Percentiles rank a stretch among this genome's conserved stretches.
phyloP scores from a whole-genome alignment of 2,888 invertebrate genomes.

The Cephus rjabovi region DNA sequence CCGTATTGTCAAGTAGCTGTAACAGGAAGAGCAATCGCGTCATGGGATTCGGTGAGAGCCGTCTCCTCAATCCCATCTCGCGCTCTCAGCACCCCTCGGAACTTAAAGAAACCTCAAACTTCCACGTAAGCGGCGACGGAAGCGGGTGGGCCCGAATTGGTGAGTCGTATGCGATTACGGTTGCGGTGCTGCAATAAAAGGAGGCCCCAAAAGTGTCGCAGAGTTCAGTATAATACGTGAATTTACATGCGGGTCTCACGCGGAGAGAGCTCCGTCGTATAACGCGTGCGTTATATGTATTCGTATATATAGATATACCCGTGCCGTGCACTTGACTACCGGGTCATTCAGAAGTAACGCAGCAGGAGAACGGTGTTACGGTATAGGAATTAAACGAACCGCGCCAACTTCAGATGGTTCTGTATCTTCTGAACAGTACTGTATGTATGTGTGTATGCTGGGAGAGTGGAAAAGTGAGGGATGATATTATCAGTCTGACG shows the following conservation, averaged over 20 bases:
- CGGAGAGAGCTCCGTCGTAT: background rate
- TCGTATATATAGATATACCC: background rate
- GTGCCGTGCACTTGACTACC: background rate
- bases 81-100: background rate
- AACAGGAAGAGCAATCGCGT: background rate
- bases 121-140: background rate
- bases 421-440: background rate
- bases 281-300: background rate
- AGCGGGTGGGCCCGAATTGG: background rate
- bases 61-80: background rate
- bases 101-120: background rate
- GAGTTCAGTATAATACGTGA: conserved; percentile 26
- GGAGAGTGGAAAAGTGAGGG: background rate
- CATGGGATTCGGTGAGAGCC: background rate
- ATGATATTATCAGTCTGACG: background rate
- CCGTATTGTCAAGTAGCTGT: background rate
- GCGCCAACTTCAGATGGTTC: too few species aligned
- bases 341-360: background rate
- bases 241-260: conserved; percentile 33
- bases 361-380: background rate
- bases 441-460: background rate
- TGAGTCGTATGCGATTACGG: background rate
- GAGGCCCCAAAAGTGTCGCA: background rate
- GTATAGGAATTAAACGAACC: background rate
- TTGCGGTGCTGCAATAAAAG: background rate